Base-by-base conservation (phyloP, 2,888 invertebrate species). In the Julus scanicus region DNA sequence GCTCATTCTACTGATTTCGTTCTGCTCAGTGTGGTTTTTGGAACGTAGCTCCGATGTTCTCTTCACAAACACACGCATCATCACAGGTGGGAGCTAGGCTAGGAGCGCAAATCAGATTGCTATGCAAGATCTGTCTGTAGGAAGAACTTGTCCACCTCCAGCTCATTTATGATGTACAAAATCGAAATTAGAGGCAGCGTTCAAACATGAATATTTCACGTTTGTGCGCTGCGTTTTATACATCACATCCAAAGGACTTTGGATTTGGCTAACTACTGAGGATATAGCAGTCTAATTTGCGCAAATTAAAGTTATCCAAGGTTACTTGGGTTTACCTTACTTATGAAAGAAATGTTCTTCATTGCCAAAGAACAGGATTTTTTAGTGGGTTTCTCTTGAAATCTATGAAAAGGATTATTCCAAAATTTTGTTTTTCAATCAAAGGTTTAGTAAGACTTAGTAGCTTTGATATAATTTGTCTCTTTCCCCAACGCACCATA, bases 1-100 rank as follows among this genome's bases (percentile, higher is more conserved):
- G 40, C 90, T 92, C 39, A 92, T 94, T 5, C 92, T 94, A 88
- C 90, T 93, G 40, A 89, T 93, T 17, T 94, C 94, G 0, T 93
- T 94, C 88, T 86, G 93, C 37, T 84, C 94, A 13, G 94, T 94
- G 29, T 90, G 90, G 83, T 90, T 90, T 89, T 86, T 90, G 29
- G 90, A 89, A 88, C 88, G 85, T 17, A 91, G 90, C 53, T 89
- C 91, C 20, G 90, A 90, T 29, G n/a, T 90, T 39, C 89, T 91
- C 48, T 91, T 91, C 89, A 88, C 88, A n/a, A 44, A 48, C 53
- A n/a, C 88, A 11, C 48, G 49, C 15, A 40, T 88, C 84, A 91
- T 93, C 89, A 94, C 93, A 29, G 86, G 89, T 88, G 89, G 90
- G 88, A 90, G 90, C 91, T 91, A 86, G 86, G 86, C 39, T n/a